A percentile compares a stretch with the other conserved stretches of the same genome.
Conservation (phyloP, 2,113 vertebrate species). For the Epinephelus fuscoguttatus region DNA sequence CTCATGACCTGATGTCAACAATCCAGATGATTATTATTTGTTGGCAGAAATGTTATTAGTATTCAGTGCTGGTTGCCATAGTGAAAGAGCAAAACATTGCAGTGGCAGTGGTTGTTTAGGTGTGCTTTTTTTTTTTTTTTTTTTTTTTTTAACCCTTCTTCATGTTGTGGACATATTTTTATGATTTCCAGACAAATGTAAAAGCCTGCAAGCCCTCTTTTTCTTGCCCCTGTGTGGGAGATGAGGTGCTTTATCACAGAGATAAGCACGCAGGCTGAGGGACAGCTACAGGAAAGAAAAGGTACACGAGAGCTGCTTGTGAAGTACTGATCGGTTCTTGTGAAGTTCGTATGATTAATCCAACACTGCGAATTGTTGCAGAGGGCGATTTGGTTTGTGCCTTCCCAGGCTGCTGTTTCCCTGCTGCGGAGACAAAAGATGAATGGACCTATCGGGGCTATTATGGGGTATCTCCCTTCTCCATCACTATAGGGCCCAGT, state of each 20-base stretch:
- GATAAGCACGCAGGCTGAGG: conserved; percentile 67
- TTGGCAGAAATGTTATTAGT: not conserved
- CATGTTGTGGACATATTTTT: conserved; percentile 22
- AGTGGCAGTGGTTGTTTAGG: not conserved
- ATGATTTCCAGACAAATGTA: conserved; percentile 42
- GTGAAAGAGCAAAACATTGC: not conserved
- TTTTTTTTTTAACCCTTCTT: not conserved
- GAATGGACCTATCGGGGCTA: conserved; percentile 60
- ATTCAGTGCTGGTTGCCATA: not conserved
- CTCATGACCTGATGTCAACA: not conserved
- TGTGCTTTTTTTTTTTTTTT: not conserved
- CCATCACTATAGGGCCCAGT: conserved; percentile 67
- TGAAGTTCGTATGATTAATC: conserved; percentile 76
- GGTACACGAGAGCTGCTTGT: conserved; percentile 42
- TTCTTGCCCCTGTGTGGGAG: conserved; percentile 36
- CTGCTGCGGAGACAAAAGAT: conserved; percentile 64
- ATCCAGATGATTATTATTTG: not conserved
- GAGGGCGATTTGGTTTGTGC: conserved; percentile 53
- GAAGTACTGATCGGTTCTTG: conserved; percentile 59
- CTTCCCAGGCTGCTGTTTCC: conserved; percentile 50
- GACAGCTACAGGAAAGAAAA: conserved; percentile 54
- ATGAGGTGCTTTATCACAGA: conserved; percentile 65
- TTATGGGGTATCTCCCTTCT: conserved; percentile 70
- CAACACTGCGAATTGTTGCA: conserved; percentile 52
- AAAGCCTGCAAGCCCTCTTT: conserved; percentile 32